Percentiles rank a stretch among this genome's conserved stretches.
These are phyloP conservation scores for Epinotia nisella DNA, from an alignment of 2,888 invertebrate genomes.

Conservation along the genomic window DNA sequence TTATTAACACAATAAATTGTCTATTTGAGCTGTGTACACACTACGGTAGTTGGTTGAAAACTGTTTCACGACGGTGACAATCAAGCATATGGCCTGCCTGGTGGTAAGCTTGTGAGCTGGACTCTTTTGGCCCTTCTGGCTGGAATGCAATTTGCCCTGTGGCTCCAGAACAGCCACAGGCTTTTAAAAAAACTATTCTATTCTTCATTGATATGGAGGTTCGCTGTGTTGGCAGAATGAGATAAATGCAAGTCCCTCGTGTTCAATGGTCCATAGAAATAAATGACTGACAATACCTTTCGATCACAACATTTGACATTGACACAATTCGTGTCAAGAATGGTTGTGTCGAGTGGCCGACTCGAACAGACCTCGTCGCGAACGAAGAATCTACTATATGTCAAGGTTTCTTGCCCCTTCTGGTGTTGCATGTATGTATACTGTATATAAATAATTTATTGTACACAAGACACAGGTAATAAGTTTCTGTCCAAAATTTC, in stretches of 20 bases:
- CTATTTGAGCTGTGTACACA: background rate
- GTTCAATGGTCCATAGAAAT: background rate
- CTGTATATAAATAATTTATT: background rate
- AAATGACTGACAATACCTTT: background rate
- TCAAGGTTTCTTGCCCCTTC: background rate
- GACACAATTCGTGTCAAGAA: background rate
- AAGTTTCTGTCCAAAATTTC: too few relatives aligned
- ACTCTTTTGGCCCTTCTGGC: too few relatives aligned
- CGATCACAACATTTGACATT: background rate
- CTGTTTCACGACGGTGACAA: too few relatives aligned
- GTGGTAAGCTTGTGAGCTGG: too few relatives aligned
- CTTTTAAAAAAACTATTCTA: too few relatives aligned
- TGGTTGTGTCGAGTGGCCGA: conserved; percentile 7
- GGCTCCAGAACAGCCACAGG: too few relatives aligned
- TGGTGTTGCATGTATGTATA: background rate
- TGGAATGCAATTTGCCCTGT: too few relatives aligned
- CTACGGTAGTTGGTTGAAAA: background rate
- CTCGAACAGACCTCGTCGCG: background rate
- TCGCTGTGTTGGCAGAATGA: too few relatives aligned
- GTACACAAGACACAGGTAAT: too few relatives aligned
- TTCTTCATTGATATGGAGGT: too few relatives aligned
- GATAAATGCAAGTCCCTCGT: too few relatives aligned
- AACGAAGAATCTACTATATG: background rate
- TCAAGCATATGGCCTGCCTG: too few relatives aligned
- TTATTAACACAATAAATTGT: background rate